Evolutionary conservation across 2,888 invertebrate species (phyloP).

Genomic region (Cheilosia vernalis): DNA sequence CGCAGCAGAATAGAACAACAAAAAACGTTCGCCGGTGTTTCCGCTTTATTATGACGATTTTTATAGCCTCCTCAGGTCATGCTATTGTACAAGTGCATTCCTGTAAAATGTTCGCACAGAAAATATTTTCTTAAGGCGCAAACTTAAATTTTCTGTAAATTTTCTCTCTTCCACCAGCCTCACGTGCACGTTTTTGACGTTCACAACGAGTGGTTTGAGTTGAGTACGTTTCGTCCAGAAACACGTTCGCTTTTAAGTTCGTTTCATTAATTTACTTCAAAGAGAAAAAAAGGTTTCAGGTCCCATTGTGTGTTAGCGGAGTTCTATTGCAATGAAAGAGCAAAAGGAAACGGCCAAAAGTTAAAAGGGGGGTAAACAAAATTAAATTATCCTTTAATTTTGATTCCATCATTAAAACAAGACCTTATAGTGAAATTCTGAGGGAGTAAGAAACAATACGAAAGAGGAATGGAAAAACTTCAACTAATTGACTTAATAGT

Average conservation of each 20-base stretch:
- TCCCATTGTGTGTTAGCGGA: slow-evolving; percentile 37
- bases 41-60: slow-evolving; percentile 12
- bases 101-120: background rate
- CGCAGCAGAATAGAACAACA: slow-evolving; percentile 1
- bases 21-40: slow-evolving; percentile 8
- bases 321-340: slow-evolving; percentile 7
- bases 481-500: slow-evolving; percentile 48
- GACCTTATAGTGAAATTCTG: slow-evolving; percentile 19
- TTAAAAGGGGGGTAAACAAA: slow-evolving; percentile 1
- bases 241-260: slow-evolving; percentile 51
- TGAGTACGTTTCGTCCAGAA: slow-evolving; percentile 18
- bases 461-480: slow-evolving; percentile 1
- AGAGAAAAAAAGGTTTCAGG: slow-evolving; percentile 42
- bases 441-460: background rate
- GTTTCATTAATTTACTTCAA: slow-evolving; percentile 60
- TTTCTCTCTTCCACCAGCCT: background rate
- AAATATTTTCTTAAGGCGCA: slow-evolving; percentile 3
- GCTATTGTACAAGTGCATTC: slow-evolving; percentile 12
- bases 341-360: slow-evolving; percentile 1
- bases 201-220: background rate
- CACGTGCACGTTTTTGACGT: background rate
- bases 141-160: slow-evolving; percentile 20
- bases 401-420: slow-evolving; percentile 47
- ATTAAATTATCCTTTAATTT: slow-evolving; percentile 55
- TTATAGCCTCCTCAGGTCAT: background rate